Percentiles rank a stretch among this genome's conserved stretches.
phyloP scores from a whole-genome alignment of 1,140 invertebrate species.

The Protaetia brevitarsis region DNA sequence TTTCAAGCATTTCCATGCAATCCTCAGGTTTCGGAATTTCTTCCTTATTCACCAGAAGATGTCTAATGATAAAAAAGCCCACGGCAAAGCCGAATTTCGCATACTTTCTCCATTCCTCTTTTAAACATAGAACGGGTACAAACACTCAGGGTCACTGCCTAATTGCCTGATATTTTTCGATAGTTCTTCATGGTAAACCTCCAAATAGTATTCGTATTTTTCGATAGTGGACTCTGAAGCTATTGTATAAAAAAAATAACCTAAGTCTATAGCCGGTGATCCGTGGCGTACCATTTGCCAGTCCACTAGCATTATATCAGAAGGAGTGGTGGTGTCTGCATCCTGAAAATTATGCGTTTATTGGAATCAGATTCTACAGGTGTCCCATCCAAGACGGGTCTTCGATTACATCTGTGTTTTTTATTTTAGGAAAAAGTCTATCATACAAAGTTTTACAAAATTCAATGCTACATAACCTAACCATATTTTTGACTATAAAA shows the following conservation, averaged over 20 bases:
- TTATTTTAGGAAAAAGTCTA: too few relatives aligned
- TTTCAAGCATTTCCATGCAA: background rate
- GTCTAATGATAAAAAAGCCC: background rate
- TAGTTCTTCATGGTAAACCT: conserved; percentile 54
- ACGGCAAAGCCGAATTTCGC: background rate
- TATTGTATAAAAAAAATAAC: conserved; percentile 55
- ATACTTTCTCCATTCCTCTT: conserved; percentile 45
- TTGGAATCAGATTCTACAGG: too few relatives aligned
- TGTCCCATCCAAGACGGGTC: too few relatives aligned
- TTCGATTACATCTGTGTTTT: too few relatives aligned
- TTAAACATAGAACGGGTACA: conserved; percentile 50
- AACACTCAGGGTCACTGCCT: conserved; percentile 47
- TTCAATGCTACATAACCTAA: too few relatives aligned
- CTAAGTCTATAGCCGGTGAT: conserved; percentile 56
- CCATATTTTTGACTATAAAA: too few relatives aligned
- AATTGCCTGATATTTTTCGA: conserved; percentile 36
- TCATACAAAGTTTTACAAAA: too few relatives aligned
- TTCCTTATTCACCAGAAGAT: background rate
- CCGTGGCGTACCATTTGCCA: conserved; percentile 55
- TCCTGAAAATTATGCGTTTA: background rate
- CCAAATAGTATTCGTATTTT: conserved; percentile 50
- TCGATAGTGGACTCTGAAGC: conserved; percentile 51
- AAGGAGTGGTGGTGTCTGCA: conserved; percentile 32
- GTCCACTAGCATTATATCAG: conserved; percentile 52
- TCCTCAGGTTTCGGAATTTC: background rate